Evolutionary conservation across 2,888 invertebrate species (phyloP), one percentile per base, ranked within the genome.

Genomic region (Halictus ligatus): DNA sequence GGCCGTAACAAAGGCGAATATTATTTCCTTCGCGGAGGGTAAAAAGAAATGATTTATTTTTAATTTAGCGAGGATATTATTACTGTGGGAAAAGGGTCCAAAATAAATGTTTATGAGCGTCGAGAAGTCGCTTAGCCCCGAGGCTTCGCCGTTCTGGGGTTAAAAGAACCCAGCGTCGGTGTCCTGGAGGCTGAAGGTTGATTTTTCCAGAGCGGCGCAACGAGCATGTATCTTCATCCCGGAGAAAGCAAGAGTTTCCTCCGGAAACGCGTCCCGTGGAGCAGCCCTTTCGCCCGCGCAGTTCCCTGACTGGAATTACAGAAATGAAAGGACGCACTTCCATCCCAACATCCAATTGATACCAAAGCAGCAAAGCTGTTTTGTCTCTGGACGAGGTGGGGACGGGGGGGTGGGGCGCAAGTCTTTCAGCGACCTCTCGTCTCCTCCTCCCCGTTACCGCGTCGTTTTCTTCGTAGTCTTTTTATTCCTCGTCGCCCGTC

Each of bases 341-440:
- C 84, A 76, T 82, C 75, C n/a, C 10, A 88, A 75, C 72, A 35
- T 46, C 64, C 79, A 88, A 89, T 81, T 81, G 83, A 82, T 74
- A 86, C 25, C 13, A 69, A 80, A 85, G 64, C 67, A 50, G 40
- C 67, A 72, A 82, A 75, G 83, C 83, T 88, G 80, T 89, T 88
- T 89, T 88, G 85, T 84, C 67, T 73, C 72, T n/a, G 21, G 72
- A 21, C 71, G 40, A 6, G n/a, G 43, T 43, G 35, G 35, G 35
- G 35, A 4, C n/a, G 13, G 76, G 48, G 46, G n/a, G n/a, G n/a
- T n/a, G n/a, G n/a, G n/a, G n/a, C n/a, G n/a, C 74, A 76, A 80
- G 85, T 64, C 64, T 64, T 64, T 64, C 81, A 85, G 81, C 85
- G 78, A 67, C 69, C 54, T 35, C 78, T 75, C 81, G 69, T 81